Evolutionary conservation across 2,113 vertebrate species (phyloP), one percentile per base, ranked within the genome.

Genomic region (Corythornis madagascariensis): DNA sequence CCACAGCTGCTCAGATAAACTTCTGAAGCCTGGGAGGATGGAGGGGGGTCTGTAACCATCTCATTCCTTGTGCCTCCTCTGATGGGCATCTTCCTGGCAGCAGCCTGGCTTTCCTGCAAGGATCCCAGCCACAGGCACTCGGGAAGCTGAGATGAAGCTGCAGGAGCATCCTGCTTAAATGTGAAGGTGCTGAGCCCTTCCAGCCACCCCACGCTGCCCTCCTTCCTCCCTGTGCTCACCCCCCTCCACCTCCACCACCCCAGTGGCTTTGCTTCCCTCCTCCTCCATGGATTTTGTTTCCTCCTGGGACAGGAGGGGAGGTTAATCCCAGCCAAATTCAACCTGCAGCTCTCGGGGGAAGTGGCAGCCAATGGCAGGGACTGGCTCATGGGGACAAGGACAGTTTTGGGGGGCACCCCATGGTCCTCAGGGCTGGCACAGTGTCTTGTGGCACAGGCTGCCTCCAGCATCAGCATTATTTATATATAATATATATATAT

Each of bases 171-270:
- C 10, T 0, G 4, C 26, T 90, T 56, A 88, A 69, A 89, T 8
- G 0, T 42, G 63, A 60, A 6, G 0, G 1, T 52, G 33, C 93
- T 0, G 4, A 48, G 42, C 77, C 43, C 71, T 80, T 25, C 45
- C 89, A 20, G 40, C 83, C 6, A 1, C 2, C 16, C 80, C 7
- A 1, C 3, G 1, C n/a, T 13, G 6, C 63, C 38, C 66, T 72
- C 25, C 28, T 64, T n/a, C 33, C 81, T 69, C 59, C 25, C 59
- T 2, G 0, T 11, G 7, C 17, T 38, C 16, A 4, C 26, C 26
- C 0, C 0, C 29, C 33, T 69, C 38, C 25, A 2, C 1, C 73
- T 38, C 55, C 20, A 8, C 21, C 42, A 13, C 2, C 53, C 26
- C 5, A 25, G 13, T 8, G 80, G 26, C 4, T 21, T 85, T 71